These are phyloP conservation scores for Myotis vivesi DNA, from an alignment of 2,797 vertebrate genomes.

Conservation along the genomic window DNA sequence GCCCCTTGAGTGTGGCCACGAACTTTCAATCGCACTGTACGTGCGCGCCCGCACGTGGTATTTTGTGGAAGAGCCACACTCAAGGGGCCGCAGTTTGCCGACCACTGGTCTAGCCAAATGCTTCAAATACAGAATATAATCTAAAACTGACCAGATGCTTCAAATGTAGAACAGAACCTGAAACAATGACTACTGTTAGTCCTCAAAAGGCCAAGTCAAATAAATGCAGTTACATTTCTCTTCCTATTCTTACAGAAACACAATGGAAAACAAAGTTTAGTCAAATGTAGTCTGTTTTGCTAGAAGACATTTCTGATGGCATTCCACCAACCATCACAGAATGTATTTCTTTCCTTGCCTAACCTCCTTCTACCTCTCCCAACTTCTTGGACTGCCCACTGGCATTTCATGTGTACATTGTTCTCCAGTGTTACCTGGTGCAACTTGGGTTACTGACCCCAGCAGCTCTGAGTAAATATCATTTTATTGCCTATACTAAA, in stretches of 20 bases:
- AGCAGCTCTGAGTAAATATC: neutral
- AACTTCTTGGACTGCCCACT: neutral
- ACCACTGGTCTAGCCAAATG: neutral
- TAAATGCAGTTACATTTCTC: slow-evolving; percentile 12
- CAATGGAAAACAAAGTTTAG: slow-evolving; percentile 28
- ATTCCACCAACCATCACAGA: neutral
- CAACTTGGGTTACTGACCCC: neutral
- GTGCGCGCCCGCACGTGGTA: too few species aligned
- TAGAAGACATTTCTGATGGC: slow-evolving; percentile 28
- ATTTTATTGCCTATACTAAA: neutral
- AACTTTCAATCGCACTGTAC: too few species aligned
- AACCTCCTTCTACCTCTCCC: slow-evolving; percentile 25
- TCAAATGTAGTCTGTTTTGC: neutral
- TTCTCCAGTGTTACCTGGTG: neutral
- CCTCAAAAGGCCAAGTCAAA: slow-evolving; percentile 1
- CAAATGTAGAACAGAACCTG: slow-evolving; percentile 46
- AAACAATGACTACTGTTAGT: neutral
- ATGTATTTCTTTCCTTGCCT: neutral
- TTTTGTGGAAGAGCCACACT: too few species aligned
- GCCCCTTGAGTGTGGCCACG: too few species aligned
- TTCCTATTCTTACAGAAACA: slow-evolving; percentile 13
- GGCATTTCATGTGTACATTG: neutral
- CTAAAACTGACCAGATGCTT: slow-evolving; percentile 41
- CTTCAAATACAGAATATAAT: slow-evolving; percentile 37
- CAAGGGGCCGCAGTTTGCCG: too few species aligned